A percentile compares a stretch with the other conserved stretches of the same genome.
Conservation (phyloP, 2,797 vertebrate genomes). For the Coregonus sp. region DNA sequence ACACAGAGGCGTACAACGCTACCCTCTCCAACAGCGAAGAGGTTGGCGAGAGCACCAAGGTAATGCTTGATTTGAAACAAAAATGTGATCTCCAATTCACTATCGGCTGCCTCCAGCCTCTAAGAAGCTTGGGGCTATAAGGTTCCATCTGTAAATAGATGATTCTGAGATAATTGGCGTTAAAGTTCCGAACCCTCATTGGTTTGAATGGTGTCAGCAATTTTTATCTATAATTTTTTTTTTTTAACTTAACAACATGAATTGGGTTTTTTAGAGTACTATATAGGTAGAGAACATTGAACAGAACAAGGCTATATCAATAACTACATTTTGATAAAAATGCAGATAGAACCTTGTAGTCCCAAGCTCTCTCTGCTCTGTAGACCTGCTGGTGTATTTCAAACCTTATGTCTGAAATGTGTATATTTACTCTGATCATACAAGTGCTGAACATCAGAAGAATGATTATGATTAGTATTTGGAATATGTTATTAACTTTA, state of each 20-base stretch:
- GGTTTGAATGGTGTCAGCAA: no score
- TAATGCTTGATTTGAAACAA: constrained; percentile 29
- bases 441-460: background rate
- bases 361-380: background rate
- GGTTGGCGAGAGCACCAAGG: constrained; percentile 71
- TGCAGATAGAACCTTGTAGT: no score
- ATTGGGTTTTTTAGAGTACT: no score
- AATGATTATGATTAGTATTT: background rate
- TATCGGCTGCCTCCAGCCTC: background rate
- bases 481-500: background rate
- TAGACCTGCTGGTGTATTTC: background rate
- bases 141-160: no score
- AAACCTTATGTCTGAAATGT: background rate
- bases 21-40: constrained; percentile 86
- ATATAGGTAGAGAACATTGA: no score
- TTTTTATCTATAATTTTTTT: no score
- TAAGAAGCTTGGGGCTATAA: no score
- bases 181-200: no score
- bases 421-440: background rate
- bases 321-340: no score
- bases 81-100: background rate
- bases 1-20: constrained; percentile 80
- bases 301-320: no score
- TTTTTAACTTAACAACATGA: no score
- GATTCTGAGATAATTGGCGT: no score